phyloP scores from a whole-genome alignment of 2,888 invertebrate genomes.

The Mesochorus sp. region DNA sequence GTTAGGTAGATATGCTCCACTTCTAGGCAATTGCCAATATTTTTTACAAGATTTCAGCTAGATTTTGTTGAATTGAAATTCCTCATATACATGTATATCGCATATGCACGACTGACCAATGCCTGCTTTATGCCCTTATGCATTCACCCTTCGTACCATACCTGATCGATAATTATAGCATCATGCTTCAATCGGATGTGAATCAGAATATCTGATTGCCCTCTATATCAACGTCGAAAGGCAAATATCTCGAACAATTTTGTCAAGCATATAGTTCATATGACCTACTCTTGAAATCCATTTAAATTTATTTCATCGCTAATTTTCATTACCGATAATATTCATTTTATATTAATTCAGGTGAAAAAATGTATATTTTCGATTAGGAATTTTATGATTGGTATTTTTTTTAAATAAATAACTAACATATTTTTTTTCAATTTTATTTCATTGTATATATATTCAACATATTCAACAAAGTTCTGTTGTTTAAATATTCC shows the following conservation, averaged over 20 bases:
- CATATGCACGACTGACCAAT: constrained; percentile 2
- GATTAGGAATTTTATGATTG: not conserved
- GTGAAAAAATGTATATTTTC: not conserved
- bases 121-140: constrained; percentile 1
- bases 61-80: not conserved
- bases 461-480: no score
- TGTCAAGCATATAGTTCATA: not conserved
- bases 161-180: constrained; percentile 28
- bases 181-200: constrained; percentile 8
- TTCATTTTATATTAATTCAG: not conserved
- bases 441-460: no score
- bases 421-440: no score
- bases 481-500: no score
- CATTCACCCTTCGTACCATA: not conserved
- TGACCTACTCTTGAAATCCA: not conserved
- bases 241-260: constrained; percentile 15
- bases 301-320: not conserved
- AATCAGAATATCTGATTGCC: constrained; percentile 26
- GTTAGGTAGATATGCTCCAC: not conserved
- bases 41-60: no score
- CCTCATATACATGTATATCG: not conserved
- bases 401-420: not conserved
- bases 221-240: constrained; percentile 6
- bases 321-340: not conserved
- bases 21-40: no score